Evolutionary conservation across 1,140 invertebrate genomes (phyloP), one percentile per base, ranked within the genome.

Genomic region (Drosophila neocordata): DNA sequence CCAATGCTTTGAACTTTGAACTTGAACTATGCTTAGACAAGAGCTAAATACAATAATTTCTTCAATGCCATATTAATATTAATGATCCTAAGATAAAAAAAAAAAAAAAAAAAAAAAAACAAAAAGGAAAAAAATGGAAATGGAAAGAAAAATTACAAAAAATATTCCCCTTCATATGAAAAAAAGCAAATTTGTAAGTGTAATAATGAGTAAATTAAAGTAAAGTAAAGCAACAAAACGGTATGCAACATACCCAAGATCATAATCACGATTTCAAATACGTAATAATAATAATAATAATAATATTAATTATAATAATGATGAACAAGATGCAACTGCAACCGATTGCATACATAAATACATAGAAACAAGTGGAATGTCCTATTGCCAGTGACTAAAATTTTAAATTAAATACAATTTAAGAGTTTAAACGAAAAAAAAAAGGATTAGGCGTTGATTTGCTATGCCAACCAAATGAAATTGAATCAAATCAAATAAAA

Each of bases 261-360:
- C 88, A 90, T 90, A 90, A 90, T 90, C 88, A 90, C 72, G 74
- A 90, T 84, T 88, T 88, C 69, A 88, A 90, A 83, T 77, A 90
- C 69, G 87, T 88, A 83, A 90, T 83, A 82, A 77, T 79, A 89
- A 79, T 89, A 73, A 65, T 81, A 60, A 65, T 35, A 24, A 67
- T 2, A 48, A 69, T 56, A 74, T 62, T 58, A 38, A 65, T 18
- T 8, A 44, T 44, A 2, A 44, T 44, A 7, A 56, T 60, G 18
- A 63, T 61, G 18, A 51, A 55, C 18, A 58, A 65, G 53, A 56
- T 8, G 20, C 22, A 76, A 68, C 55, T 15, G 41, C 41, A 48
- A 48, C 41, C 41, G 15, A 20, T 48, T 48, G 15, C 6, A 13
- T 41, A 41, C n/a, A 41, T n/a, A 18, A 44, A 44, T 44, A 44